Evolutionary conservation across 2,888 invertebrate species (phyloP).

Genomic region (Agrochola macilenta): DNA sequence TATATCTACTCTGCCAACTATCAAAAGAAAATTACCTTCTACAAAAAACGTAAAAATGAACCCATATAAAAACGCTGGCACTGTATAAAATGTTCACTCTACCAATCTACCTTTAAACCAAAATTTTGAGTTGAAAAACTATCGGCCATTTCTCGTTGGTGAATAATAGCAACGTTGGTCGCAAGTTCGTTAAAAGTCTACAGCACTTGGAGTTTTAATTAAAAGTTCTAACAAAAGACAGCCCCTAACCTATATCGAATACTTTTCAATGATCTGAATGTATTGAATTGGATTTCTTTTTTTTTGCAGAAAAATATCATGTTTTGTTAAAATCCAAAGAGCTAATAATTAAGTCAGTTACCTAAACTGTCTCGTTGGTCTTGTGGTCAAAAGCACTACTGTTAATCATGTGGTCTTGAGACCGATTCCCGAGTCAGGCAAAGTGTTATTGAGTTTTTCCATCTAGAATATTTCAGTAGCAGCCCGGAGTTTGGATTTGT

Average conservation of each 20-base stretch:
- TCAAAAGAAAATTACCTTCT: neutral
- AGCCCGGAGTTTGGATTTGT: neutral
- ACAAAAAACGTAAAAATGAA: too few species aligned
- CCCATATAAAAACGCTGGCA: neutral
- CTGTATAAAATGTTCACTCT: neutral
- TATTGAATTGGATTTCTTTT: constrained; percentile 21
- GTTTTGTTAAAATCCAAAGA: neutral
- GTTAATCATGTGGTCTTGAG: neutral
- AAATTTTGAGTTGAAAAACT: constrained; percentile 52
- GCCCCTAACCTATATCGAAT: constrained; percentile 56
- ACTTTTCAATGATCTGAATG: constrained; percentile 44
- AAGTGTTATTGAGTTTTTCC: neutral
- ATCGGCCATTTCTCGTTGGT: constrained; percentile 53
- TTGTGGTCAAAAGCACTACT: neutral
- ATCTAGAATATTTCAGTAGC: neutral
- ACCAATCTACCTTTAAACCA: neutral
- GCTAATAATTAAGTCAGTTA: neutral
- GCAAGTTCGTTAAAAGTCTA: constrained; percentile 68
- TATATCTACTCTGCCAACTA: neutral
- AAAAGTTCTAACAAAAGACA: constrained; percentile 72
- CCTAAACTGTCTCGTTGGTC: neutral
- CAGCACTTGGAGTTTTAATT: constrained; percentile 70
- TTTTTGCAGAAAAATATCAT: neutral
- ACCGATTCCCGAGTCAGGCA: neutral
- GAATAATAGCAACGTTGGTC: constrained; percentile 59